Evolutionary conservation across 2,113 vertebrate species (phyloP).

Genomic region (Hirundichthys speculiger): DNA sequence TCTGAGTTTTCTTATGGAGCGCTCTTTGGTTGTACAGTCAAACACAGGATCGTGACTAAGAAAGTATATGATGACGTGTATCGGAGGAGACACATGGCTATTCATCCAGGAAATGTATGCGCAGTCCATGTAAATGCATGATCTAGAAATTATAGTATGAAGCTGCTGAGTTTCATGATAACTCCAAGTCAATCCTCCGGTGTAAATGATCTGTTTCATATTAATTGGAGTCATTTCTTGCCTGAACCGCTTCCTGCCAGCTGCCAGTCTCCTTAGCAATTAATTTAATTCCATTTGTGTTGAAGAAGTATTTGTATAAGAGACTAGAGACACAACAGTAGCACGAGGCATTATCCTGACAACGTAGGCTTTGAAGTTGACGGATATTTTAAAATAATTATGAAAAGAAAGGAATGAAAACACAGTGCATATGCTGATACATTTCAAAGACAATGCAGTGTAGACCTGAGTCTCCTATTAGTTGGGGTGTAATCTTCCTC

Average conservation of each 20-base stretch:
- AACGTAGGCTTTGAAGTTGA: constrained; percentile 71
- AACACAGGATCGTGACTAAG: background rate
- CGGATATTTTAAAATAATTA: constrained; percentile 72
- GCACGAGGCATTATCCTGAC: constrained; percentile 47
- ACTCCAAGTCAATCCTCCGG: constrained; percentile 52
- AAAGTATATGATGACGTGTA: background rate
- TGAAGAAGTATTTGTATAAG: constrained; percentile 44
- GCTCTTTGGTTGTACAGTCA: background rate
- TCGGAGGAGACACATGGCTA: background rate
- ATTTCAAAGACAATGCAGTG: constrained; percentile 43
- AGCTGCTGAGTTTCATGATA: constrained; percentile 48
- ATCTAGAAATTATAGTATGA: constrained; percentile 12
- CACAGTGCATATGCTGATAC: constrained; percentile 33
- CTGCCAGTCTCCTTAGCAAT: constrained; percentile 63
- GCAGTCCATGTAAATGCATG: background rate
- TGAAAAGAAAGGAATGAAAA: constrained; percentile 56
- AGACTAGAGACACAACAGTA: constrained; percentile 55
- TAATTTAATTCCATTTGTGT: constrained; percentile 71
- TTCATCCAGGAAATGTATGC: background rate
- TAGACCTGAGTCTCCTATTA: constrained; percentile 11
- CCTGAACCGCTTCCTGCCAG: constrained; percentile 56
- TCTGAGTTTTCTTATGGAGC: too few species aligned
- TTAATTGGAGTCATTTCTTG: constrained; percentile 62
- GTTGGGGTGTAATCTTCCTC: constrained; percentile 6
- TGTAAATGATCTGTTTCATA: constrained; percentile 67